phyloP scores from a whole-genome alignment of 2,113 vertebrate genomes.

The Erythrolamprus reginae region DNA sequence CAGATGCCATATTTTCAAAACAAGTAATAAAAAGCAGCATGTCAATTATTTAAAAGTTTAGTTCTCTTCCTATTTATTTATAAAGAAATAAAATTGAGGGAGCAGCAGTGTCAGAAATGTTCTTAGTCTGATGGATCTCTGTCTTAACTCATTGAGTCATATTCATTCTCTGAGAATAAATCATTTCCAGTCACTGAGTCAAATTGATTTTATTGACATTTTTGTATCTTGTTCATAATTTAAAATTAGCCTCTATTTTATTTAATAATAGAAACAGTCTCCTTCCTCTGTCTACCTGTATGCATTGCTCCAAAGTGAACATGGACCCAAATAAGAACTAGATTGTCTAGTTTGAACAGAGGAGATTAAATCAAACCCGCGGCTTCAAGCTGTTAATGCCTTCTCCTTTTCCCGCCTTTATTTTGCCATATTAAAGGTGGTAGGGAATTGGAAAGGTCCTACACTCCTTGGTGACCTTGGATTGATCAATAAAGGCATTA shows the following conservation, averaged over 20 bases:
- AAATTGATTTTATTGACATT: background rate
- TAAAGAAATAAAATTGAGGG: background rate
- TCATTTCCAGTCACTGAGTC: background rate
- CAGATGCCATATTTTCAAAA: background rate
- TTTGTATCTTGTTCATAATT: background rate
- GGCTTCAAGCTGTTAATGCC: background rate
- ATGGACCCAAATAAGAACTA: background rate
- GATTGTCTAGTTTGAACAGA: background rate
- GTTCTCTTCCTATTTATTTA: background rate
- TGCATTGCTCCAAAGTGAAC: background rate
- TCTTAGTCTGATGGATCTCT: background rate
- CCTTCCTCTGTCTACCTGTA: background rate
- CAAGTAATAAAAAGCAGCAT: background rate
- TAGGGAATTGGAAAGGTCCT: background rate
- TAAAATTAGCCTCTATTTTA: background rate
- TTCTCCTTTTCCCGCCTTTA: background rate
- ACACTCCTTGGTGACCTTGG: background rate
- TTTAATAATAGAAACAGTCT: background rate
- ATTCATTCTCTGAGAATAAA: background rate
- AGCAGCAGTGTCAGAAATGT: background rate
- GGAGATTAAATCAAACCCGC: background rate
- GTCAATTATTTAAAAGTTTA: background rate
- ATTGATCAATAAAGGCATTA: background rate
- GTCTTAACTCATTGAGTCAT: background rate
- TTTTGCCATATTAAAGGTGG: background rate